Conservation (phyloP, 2,888 invertebrate species). For the Fragum sueziense region DNA sequence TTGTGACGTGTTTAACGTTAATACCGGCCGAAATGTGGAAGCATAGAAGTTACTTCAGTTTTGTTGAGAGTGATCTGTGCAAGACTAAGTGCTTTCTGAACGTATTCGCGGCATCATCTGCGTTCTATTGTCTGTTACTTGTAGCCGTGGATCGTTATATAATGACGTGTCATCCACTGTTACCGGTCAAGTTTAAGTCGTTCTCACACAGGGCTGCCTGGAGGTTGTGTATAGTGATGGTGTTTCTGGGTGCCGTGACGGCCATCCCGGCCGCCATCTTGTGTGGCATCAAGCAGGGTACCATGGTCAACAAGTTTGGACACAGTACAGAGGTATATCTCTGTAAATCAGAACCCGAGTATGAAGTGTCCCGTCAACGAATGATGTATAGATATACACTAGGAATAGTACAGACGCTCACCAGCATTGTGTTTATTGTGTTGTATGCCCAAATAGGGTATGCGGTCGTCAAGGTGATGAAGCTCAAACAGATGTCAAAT, state of each 20-base stretch:
- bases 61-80: slow-evolving; percentile 44
- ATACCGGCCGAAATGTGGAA: slow-evolving; percentile 59
- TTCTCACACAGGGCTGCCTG: slow-evolving; percentile 43
- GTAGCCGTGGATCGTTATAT: slow-evolving; percentile 55
- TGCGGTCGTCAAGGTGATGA: slow-evolving; percentile 45
- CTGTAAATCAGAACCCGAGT: slow-evolving; percentile 46
- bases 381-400: slow-evolving; percentile 42
- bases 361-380: slow-evolving; percentile 15
- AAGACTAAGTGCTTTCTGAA: slow-evolving; percentile 58
- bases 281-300: slow-evolving; percentile 39
- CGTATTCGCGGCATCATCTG: slow-evolving; percentile 53
- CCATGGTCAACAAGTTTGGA: slow-evolving; percentile 31
- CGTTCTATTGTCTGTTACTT: slow-evolving; percentile 48
- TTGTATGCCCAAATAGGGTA: slow-evolving; percentile 48
- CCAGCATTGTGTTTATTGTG: slow-evolving; percentile 39
- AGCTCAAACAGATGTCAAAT: slow-evolving; percentile 3
- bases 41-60: slow-evolving; percentile 53
- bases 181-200: slow-evolving; percentile 34
- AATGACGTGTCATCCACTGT: slow-evolving; percentile 49
- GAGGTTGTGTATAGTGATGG: slow-evolving; percentile 41
- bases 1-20: slow-evolving; percentile 48
- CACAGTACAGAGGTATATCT: slow-evolving; percentile 29
- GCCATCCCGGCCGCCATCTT: slow-evolving; percentile 51
- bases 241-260: slow-evolving; percentile 42
- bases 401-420: slow-evolving; percentile 22